Conservation (phyloP, 1,140 invertebrate species). For the Drosophila kikkawai region DNA sequence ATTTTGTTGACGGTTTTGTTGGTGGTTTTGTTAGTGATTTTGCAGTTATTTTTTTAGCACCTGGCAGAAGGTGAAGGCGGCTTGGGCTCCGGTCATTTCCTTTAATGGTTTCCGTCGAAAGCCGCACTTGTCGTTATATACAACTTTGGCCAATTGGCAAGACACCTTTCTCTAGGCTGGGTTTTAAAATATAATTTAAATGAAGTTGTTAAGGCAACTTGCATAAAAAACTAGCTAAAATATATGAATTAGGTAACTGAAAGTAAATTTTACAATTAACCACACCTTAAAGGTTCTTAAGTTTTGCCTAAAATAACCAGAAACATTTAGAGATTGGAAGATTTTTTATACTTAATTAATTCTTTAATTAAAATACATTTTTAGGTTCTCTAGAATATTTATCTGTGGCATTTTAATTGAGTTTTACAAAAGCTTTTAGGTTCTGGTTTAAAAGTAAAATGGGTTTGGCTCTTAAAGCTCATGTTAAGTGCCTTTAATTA, state of each 20-base stretch:
- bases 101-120: conserved; percentile 38
- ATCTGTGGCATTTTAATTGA: neutral
- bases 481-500: neutral
- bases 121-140: conserved; percentile 3
- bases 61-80: conserved; percentile 33
- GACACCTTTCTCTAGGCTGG: conserved; percentile 23
- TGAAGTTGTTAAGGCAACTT: neutral
- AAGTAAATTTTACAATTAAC: neutral
- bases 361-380: neutral
- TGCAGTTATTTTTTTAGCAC: conserved; percentile 24
- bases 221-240: neutral
- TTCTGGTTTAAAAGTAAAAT: neutral
- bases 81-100: conserved; percentile 28
- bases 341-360: too few relatives aligned
- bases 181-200: neutral
- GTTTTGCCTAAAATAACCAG: neutral
- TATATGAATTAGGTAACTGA: neutral
- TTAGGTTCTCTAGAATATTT: neutral
- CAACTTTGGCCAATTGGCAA: conserved; percentile 1
- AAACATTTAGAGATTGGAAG: neutral
- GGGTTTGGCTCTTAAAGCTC: neutral
- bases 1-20: conserved; percentile 23
- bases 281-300: neutral
- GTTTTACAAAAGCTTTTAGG: neutral
- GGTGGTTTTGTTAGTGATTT: conserved; percentile 6